phyloP scores from a whole-genome alignment of 2,888 invertebrate species.

The Hydraecia micacea region DNA sequence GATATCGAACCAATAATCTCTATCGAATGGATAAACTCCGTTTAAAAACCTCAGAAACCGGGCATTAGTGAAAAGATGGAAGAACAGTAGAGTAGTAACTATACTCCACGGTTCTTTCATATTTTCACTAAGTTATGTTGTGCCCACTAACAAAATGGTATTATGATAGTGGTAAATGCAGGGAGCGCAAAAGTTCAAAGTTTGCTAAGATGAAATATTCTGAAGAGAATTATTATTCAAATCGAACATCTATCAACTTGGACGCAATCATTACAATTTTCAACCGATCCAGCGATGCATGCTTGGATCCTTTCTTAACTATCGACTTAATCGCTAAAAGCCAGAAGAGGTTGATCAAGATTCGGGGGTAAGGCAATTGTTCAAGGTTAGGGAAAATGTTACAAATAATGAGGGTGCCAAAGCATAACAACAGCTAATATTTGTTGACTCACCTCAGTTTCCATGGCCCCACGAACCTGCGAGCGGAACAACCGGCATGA shows the following conservation, averaged over 20 bases:
- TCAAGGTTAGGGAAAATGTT: not conserved
- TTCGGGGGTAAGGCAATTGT: not conserved
- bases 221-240: not conserved
- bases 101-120: not conserved
- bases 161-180: not conserved
- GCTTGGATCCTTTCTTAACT: not conserved
- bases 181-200: not conserved
- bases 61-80: not conserved
- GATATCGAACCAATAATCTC: no score
- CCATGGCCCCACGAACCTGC: conserved; percentile 63
- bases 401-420: no score
- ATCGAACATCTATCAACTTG: not conserved
- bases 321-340: not conserved
- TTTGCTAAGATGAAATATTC: not conserved
- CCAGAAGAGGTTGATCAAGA: not conserved
- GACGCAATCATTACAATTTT: not conserved
- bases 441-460: conserved; percentile 23
- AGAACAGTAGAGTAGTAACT: not conserved
- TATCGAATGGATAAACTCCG: no score
- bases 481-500: conserved; percentile 68
- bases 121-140: not conserved
- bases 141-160: not conserved
- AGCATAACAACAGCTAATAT: not conserved
- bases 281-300: no score
- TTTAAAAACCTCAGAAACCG: no score